Conservation (phyloP, 2,888 invertebrate species). For the Diaprepes abbreviatus region DNA sequence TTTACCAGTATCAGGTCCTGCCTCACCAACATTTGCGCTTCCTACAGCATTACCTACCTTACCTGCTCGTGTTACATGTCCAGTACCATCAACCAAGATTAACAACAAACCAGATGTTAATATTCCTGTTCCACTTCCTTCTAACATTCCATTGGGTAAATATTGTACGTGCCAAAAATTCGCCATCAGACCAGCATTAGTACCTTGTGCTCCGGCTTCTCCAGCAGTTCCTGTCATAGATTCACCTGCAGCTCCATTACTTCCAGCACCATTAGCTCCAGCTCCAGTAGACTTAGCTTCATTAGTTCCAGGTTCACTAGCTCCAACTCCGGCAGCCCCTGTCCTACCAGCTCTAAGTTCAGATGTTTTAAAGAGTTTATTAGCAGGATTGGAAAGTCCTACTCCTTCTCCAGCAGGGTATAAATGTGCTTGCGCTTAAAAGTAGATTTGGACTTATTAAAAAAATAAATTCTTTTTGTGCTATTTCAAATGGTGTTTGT, state of each 20-base stretch:
- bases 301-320: too few relatives aligned
- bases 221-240: background rate
- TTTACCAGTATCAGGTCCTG: background rate
- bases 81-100: constrained; percentile 11
- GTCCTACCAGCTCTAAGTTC: too few relatives aligned
- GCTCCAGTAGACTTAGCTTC: too few relatives aligned
- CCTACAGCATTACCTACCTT: constrained; percentile 2
- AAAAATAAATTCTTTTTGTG: too few relatives aligned
- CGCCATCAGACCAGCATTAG: constrained; percentile 30
- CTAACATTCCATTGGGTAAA: constrained; percentile 39
- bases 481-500: too few relatives aligned
- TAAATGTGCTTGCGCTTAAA: too few relatives aligned
- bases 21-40: background rate
- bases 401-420: too few relatives aligned
- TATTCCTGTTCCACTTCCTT: constrained; percentile 30
- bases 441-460: too few relatives aligned
- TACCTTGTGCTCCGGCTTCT: constrained; percentile 24
- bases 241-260: background rate
- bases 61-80: constrained; percentile 19
- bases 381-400: too few relatives aligned
- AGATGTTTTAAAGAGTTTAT: too few relatives aligned
- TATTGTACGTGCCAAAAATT: constrained; percentile 44
- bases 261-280: constrained; percentile 2
- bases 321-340: too few relatives aligned
- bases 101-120: constrained; percentile 34